Conservation (phyloP, 2,113 vertebrate species). For the Apodemus sylvaticus region DNA sequence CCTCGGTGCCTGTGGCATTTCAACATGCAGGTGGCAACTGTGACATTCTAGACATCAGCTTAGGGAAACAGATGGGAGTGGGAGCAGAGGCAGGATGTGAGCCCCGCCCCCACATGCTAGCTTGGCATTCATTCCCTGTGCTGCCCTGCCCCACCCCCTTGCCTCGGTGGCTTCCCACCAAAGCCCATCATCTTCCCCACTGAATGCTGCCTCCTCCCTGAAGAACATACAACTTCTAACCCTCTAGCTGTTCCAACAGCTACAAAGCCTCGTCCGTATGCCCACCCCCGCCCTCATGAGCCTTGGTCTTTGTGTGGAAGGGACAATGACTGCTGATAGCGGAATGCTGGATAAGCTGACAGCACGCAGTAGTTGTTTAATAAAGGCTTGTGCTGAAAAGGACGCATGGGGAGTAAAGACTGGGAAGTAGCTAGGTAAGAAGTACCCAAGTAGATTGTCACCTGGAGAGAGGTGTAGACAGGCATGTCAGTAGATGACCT, state of each 20-base stretch:
- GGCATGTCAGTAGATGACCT: neutral
- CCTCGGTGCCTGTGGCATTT: neutral
- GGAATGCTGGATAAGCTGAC: neutral
- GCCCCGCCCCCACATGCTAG: neutral
- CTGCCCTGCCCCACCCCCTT: neutral
- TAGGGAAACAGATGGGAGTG: neutral
- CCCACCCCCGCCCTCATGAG: neutral
- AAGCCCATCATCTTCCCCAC: neutral
- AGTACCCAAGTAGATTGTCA: neutral
- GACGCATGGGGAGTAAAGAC: neutral
- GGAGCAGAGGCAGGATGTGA: neutral
- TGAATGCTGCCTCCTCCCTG: neutral
- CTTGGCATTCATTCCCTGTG: neutral
- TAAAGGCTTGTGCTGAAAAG: neutral
- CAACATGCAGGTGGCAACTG: neutral
- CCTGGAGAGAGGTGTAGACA: neutral
- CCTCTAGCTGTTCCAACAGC: neutral
- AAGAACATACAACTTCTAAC: too few species aligned
- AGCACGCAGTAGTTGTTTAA: neutral
- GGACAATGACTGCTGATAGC: neutral
- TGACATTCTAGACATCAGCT: neutral
- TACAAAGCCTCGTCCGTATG: neutral
- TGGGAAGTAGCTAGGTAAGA: neutral
- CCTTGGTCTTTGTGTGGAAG: neutral
- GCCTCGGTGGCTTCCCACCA: neutral